Evolutionary conservation across 1,140 invertebrate species (phyloP), one percentile per base, ranked within the genome.

Genomic region (Tigriopus japonicus): DNA sequence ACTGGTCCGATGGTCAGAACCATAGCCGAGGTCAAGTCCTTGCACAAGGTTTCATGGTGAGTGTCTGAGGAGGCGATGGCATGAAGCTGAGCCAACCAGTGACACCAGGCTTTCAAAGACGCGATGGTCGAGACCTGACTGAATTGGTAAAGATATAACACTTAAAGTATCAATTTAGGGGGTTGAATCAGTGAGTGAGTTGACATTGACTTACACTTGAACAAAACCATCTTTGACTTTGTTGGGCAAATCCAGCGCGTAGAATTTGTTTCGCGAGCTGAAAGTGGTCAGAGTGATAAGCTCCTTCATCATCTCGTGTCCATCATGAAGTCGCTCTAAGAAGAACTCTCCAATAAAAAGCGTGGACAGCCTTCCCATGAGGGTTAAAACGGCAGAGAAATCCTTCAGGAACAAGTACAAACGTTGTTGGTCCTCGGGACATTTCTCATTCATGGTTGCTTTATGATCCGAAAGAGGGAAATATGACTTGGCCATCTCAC

Each of bases 71-170:
- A 10, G 59, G 49, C 28, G 14, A 56, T 23, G 43, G 23, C 17
- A 14, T 53, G 61, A 23, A 63, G 21, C 19, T 62, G 42, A 23
- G 66, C 62, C 56, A 78, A 71, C 80, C 81, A 82, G 65, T 80
- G 77, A 62, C 77, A 75, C 75, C 79, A 84, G 0, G 81, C 78
- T 68, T 81, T 78, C 21, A 83, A 68, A 5, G 81, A 76, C 12
- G 80, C 81, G 41, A 84, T 69, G 17, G 80, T 72, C 68, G 84
- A 80, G 42, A 79, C 80, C 71, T 83, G 79, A n/a, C 81, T 82
- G 65, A 10, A 7, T n/a, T n/a, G n/a, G n/a, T n/a, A n/a, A n/a
- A n/a, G n/a, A n/a, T n/a, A n/a, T n/a, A n/a, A n/a, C n/a, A n/a
- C n/a, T n/a, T n/a, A n/a, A n/a, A n/a, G n/a, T n/a, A n/a, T n/a